phyloP scores from a whole-genome alignment of 2,888 invertebrate species.

The Stegophylla sp. region DNA sequence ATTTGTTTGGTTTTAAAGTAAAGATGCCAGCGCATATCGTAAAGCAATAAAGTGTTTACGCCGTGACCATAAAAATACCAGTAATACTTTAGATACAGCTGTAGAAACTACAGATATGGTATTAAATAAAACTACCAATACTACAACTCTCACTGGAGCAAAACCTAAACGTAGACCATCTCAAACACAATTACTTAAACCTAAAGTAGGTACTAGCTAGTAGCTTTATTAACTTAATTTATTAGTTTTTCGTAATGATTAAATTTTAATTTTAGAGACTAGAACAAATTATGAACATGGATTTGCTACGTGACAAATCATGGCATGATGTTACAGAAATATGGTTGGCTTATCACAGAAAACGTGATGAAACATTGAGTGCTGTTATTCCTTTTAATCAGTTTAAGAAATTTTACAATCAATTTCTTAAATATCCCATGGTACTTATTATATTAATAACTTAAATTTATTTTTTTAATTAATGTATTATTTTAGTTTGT shows the following conservation, averaged over 20 bases:
- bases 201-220: constrained; percentile 20
- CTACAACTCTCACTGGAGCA: neutral
- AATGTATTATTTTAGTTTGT: constrained; percentile 34
- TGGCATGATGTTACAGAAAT: constrained; percentile 36
- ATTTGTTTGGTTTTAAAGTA: constrained; percentile 14
- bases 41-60: neutral
- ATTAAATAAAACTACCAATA: neutral
- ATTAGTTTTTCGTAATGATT: neutral
- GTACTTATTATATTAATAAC: neutral
- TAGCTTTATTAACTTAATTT: neutral
- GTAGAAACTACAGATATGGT: neutral
- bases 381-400: constrained; percentile 32
- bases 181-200: constrained; percentile 32
- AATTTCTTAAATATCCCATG: constrained; percentile 49
- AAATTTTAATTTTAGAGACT: constrained; percentile 8
- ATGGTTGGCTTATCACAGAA: constrained; percentile 32
- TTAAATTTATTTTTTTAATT: neutral
- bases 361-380: constrained; percentile 29
- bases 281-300: constrained; percentile 41
- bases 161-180: constrained; percentile 44
- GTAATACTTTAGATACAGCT: neutral
- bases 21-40: constrained; percentile 28
- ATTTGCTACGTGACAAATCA: constrained; percentile 32
- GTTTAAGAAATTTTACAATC: constrained; percentile 30
- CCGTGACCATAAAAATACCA: neutral